Conservation (phyloP, 2,113 vertebrate species). For the Oreochromis aureus region DNA sequence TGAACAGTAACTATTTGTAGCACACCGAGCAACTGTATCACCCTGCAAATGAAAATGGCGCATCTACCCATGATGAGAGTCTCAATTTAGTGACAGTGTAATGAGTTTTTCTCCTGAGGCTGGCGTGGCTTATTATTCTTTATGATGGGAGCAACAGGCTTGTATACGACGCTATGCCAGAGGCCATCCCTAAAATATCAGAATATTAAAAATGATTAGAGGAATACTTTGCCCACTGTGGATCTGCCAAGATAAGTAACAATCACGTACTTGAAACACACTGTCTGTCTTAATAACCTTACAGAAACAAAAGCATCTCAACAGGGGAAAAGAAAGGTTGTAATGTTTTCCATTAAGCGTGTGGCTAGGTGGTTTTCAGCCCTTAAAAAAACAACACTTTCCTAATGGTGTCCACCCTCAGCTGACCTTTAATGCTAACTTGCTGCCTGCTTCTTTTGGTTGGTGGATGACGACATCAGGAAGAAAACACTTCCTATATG, state of each 20-base stretch:
- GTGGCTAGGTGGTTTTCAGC: not conserved
- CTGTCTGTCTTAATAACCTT: not conserved
- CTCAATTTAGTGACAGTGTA: not conserved
- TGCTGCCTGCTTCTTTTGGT: rapidly evolving
- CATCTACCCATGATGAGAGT: not conserved
- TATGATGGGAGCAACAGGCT: not conserved
- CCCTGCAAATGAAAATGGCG: not conserved
- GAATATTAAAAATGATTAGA: not conserved
- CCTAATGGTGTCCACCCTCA: not conserved
- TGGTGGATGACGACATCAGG: not conserved
- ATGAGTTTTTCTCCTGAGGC: not conserved
- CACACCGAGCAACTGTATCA: not conserved
- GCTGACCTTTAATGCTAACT: not conserved
- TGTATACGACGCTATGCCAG: not conserved
- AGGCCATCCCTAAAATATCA: not conserved
- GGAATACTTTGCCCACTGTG: not conserved
- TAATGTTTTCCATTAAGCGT: not conserved
- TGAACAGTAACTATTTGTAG: not conserved
- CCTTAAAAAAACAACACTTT: not conserved
- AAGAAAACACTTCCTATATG: not conserved
- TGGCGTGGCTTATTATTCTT: not conserved
- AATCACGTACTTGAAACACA: rapidly evolving
- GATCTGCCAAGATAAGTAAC: not conserved
- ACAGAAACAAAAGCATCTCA: rapidly evolving
- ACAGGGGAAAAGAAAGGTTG: not conserved